A percentile compares a stretch with the other conserved stretches of the same genome.
Conservation (phyloP, 2,797 vertebrate genomes). For the Mus caroli region DNA sequence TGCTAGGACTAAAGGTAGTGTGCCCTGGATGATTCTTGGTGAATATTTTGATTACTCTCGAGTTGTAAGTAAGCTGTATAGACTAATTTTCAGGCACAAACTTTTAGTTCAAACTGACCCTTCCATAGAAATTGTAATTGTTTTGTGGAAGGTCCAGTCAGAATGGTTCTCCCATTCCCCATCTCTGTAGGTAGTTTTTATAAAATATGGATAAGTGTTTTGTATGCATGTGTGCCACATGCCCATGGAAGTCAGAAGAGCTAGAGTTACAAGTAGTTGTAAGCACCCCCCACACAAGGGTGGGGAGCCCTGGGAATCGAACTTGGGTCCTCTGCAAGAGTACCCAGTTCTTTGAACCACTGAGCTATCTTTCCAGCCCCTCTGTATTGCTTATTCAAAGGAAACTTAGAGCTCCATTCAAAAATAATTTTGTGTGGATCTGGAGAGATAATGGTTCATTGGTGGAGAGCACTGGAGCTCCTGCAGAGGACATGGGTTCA, state of each 20-base stretch:
- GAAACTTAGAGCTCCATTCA: neutral
- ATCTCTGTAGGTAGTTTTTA: neutral
- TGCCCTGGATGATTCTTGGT: neutral
- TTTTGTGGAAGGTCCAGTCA: neutral
- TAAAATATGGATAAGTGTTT: neutral
- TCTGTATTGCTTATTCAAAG: neutral
- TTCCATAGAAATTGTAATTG: neutral
- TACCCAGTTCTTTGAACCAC: neutral
- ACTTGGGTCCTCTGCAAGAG: neutral
- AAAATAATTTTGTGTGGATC: neutral
- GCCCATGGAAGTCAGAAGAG: neutral
- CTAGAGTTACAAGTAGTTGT: neutral
- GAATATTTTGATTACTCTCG: neutral
- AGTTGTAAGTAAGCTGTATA: slow-evolving; percentile 27
- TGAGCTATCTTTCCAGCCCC: too few species aligned
- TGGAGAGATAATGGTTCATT: neutral
- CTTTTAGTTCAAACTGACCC: neutral
- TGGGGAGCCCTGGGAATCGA: neutral
- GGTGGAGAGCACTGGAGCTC: neutral
- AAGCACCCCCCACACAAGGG: neutral
- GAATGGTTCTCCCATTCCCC: neutral
- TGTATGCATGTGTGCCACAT: neutral
- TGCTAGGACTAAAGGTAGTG: too few species aligned
- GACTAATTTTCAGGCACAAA: slow-evolving; percentile 10
- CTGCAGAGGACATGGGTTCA: neutral